These are phyloP conservation scores for Sepiola atlantica DNA, from an alignment of 2,888 invertebrate genomes.

Conservation along the genomic window DNA sequence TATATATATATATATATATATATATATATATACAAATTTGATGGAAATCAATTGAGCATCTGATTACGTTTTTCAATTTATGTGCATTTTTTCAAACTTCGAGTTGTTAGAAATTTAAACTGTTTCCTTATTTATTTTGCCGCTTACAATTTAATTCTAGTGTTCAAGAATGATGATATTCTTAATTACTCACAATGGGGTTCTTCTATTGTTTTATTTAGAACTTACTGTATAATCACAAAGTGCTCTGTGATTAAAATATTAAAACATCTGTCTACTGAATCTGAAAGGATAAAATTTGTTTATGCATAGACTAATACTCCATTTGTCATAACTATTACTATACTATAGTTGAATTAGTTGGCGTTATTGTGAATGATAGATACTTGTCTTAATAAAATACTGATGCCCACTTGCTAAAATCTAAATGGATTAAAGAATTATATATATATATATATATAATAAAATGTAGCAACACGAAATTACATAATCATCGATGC, in stretches of 20 bases:
- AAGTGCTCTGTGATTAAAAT: not conserved
- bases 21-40: not conserved
- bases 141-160: not conserved
- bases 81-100: not conserved
- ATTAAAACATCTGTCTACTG: not conserved
- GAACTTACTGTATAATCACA: not conserved
- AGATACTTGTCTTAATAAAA: not conserved
- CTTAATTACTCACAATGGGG: not conserved
- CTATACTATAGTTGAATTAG: not conserved
- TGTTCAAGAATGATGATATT: not conserved
- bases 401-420: not conserved
- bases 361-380: not conserved
- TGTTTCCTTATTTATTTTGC: not conserved
- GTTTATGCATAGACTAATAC: not conserved
- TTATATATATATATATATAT: not conserved
- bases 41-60: not conserved
- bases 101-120: not conserved
- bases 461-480: too few species aligned
- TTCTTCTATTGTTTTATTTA: not conserved
- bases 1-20: too few species aligned
- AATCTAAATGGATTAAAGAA: not conserved
- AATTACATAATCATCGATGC: too few species aligned
- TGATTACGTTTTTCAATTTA: not conserved
- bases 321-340: not conserved
- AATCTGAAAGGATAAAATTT: not conserved